Evolutionary conservation across 2,888 invertebrate species (phyloP).

Genomic region (Drosophila neutralis): DNA sequence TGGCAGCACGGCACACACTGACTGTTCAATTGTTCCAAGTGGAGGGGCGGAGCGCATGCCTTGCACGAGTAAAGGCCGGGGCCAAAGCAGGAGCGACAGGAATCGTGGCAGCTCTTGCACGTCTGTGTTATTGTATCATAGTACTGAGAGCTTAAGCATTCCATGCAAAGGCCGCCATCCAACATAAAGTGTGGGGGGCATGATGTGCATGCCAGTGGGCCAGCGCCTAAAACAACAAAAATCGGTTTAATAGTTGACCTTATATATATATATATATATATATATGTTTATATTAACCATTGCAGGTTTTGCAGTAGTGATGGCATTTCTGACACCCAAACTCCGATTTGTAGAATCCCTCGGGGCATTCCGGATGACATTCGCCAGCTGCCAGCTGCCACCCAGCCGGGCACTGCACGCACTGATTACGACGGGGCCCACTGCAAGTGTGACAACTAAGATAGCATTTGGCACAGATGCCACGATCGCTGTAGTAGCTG

Average conservation of each 20-base stretch:
- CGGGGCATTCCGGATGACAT: conserved; percentile 94
- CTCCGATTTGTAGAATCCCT: conserved; percentile 93
- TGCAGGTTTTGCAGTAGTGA: conserved; percentile 94
- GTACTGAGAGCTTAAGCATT: conserved; percentile 90
- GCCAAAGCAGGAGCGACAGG: conserved; percentile 89
- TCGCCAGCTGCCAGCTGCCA: conserved; percentile 94
- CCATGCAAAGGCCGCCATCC: conserved; percentile 91
- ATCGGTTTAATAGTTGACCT: neutral
- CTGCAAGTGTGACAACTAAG: conserved; percentile 93
- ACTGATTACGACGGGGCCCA: conserved; percentile 93
- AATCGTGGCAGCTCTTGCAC: conserved; percentile 88
- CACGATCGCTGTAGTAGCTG: conserved; percentile 94
- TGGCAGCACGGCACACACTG: conserved; percentile 91
- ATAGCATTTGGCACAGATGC: conserved; percentile 93
- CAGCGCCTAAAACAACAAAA: conserved; percentile 86
- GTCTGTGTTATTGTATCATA: conserved; percentile 89
- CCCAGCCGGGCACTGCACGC: conserved; percentile 92
- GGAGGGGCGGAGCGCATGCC: conserved; percentile 88
- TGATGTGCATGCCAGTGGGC: conserved; percentile 90
- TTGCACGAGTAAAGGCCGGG: conserved; percentile 89
- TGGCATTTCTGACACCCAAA: conserved; percentile 95
- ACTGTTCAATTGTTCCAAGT: conserved; percentile 89
- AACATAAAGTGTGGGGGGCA: conserved; percentile 90
- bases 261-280: neutral
- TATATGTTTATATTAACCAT: conserved; percentile 86